A percentile compares a stretch with the other conserved stretches of the same genome.
phyloP scores from a whole-genome alignment of 2,797 vertebrate genomes.

The Vultur gryphus region DNA sequence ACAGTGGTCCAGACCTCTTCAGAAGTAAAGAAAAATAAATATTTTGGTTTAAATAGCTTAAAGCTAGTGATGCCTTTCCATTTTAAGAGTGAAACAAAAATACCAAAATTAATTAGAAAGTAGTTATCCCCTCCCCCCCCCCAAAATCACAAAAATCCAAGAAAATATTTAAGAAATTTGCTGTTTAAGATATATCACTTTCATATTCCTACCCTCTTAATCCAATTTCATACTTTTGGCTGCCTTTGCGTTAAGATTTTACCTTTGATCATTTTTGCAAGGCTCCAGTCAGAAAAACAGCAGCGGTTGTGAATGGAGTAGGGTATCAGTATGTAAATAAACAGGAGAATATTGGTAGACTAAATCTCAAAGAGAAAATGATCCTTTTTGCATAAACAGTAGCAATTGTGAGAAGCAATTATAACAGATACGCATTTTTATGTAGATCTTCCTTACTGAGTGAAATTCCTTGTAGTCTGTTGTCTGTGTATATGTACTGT shows the following conservation, averaged over 20 bases:
- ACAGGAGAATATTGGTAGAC: background rate
- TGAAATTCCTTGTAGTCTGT: background rate
- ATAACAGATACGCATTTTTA: background rate
- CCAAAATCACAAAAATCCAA: background rate
- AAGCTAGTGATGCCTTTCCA: background rate
- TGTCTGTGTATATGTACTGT: background rate
- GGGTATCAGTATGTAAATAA: background rate
- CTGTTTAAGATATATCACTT: background rate
- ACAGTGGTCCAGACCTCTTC: background rate
- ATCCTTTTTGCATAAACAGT: background rate
- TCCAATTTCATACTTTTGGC: background rate
- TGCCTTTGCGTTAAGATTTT: background rate
- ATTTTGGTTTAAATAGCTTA: background rate
- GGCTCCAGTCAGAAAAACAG: background rate
- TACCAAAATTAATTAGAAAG: background rate
- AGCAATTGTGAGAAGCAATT: background rate
- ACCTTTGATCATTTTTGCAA: background rate
- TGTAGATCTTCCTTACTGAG: background rate
- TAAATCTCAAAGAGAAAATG: background rate
- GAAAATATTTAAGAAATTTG: background rate
- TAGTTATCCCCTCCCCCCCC: fast-evolving
- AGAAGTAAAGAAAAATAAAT: background rate
- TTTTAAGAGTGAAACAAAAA: background rate
- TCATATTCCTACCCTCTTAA: background rate
- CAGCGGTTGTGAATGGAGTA: background rate